These are phyloP conservation scores for Chloroclystis v-ata DNA, from an alignment of 2,888 invertebrate genomes.

Conservation along the genomic window DNA sequence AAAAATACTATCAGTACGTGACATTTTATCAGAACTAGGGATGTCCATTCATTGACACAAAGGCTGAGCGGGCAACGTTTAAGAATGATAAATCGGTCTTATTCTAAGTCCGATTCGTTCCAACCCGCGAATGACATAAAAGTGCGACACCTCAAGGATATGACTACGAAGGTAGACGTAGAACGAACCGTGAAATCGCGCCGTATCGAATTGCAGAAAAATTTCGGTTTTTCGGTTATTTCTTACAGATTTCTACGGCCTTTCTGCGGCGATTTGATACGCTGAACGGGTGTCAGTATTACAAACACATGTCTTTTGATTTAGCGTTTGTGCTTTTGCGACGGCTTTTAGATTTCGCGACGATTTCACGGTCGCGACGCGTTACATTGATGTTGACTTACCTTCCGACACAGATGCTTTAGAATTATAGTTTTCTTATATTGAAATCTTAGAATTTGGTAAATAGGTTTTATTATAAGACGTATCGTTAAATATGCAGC, in stretches of 20 bases:
- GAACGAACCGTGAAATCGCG: conserved; percentile 71
- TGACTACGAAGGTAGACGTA: conserved; percentile 56
- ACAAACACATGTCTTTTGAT: conserved; percentile 75
- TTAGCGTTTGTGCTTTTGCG: conserved; percentile 50
- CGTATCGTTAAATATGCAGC: neutral
- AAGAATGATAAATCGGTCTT: conserved; percentile 73
- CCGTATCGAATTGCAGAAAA: conserved; percentile 76
- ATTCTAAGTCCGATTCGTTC: conserved; percentile 72
- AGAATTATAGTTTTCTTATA: conserved; percentile 29
- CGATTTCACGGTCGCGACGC: conserved; percentile 70
- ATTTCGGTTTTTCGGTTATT: conserved; percentile 79
- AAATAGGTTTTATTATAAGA: conserved; percentile 10
- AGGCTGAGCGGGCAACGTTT: conserved; percentile 54
- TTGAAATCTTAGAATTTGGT: conserved; percentile 26
- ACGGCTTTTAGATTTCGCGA: conserved; percentile 73
- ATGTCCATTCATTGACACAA: conserved; percentile 68
- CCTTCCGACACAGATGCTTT: conserved; percentile 75
- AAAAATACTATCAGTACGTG: conserved; percentile 60
- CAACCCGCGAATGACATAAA: conserved; percentile 58
- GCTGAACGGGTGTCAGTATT: conserved; percentile 74
- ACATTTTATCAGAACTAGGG: conserved; percentile 58
- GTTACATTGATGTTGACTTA: conserved; percentile 79
- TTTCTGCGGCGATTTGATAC: conserved; percentile 74
- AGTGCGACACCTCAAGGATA: conserved; percentile 60
- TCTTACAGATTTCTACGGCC: conserved; percentile 77